Conservation (phyloP, 2,888 invertebrate species). For the Eurytoma adleriae region DNA sequence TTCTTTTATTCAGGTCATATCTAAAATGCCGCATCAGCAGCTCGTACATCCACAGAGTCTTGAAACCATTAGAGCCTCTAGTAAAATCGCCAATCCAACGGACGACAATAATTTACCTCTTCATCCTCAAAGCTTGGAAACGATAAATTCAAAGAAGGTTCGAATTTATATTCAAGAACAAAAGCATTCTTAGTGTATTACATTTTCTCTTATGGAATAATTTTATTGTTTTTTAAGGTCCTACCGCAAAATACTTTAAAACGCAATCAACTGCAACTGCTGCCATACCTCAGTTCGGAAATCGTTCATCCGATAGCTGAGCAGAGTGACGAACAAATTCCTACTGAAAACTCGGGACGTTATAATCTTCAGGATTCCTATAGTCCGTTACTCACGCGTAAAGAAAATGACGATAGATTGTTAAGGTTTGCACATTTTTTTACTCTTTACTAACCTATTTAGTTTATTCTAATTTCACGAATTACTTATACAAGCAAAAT, state of each 20-base stretch:
- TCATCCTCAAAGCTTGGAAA: conserved; percentile 89
- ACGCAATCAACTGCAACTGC: conserved; percentile 72
- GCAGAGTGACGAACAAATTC: conserved; percentile 85
- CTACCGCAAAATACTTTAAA: conserved; percentile 73
- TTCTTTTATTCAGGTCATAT: conserved; percentile 51
- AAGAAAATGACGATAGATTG: conserved; percentile 69
- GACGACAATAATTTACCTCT: conserved; percentile 82
- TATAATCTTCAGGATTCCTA: conserved; percentile 64
- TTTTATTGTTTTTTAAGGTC: conserved; percentile 60
- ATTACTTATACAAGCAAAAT: too few species aligned
- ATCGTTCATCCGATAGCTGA: conserved; percentile 91
- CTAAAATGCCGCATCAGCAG: conserved; percentile 64
- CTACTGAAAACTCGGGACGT: conserved; percentile 70
- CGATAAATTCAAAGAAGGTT: conserved; percentile 78
- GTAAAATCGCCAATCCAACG: conserved; percentile 69
- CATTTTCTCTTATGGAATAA: neutral
- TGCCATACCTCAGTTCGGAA: conserved; percentile 80
- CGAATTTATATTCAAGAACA: neutral
- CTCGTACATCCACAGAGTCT: conserved; percentile 74
- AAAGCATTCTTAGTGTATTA: too few species aligned
- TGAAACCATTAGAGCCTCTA: conserved; percentile 72
- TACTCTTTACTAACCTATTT: too few species aligned
- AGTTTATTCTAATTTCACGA: too few species aligned
- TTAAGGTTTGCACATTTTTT: conserved; percentile 64
- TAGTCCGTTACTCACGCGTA: conserved; percentile 69